Percentiles rank a stretch among this genome's conserved stretches.
These are phyloP conservation scores for Chaenogobius annularis DNA, from an alignment of 2,113 vertebrate genomes.

Conservation along the genomic window DNA sequence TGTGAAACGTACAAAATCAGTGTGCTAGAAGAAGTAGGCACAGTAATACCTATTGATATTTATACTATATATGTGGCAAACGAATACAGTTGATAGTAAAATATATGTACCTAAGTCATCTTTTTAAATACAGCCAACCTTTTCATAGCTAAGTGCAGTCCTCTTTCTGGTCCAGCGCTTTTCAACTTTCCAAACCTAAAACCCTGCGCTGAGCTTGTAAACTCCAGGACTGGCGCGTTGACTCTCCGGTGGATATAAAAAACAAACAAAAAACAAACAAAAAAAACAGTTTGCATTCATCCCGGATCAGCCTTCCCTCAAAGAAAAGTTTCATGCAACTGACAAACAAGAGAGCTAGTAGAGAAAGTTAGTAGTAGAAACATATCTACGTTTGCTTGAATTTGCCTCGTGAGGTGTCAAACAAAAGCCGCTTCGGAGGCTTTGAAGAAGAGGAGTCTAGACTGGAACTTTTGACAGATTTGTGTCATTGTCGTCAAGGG, in stretches of 20 bases:
- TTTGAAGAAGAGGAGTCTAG: not conserved
- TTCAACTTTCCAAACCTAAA: not conserved
- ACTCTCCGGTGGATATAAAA: not conserved
- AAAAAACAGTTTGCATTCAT: not conserved
- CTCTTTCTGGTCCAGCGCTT: not conserved
- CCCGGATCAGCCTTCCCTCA: not conserved
- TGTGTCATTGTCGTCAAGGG: constrained; percentile 1
- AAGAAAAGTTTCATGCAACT: not conserved
- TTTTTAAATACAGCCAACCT: not conserved
- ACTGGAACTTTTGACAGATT: constrained; percentile 1
- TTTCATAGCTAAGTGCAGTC: not conserved
- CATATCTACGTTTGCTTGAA: not conserved
- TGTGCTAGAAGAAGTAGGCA: too few relatives aligned
- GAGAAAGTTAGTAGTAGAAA: not conserved
- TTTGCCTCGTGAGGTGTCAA: not conserved
- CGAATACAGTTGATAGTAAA: too few relatives aligned
- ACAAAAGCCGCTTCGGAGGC: not conserved
- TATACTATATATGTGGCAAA: too few relatives aligned
- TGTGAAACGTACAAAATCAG: too few relatives aligned
- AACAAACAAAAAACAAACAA: not conserved
- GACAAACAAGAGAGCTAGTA: not conserved
- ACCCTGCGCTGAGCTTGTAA: not conserved
- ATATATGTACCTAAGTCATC: too few relatives aligned
- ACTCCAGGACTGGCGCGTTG: not conserved
- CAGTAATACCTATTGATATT: too few relatives aligned